Base-by-base conservation (phyloP, 2,888 invertebrate species). In the Apeira syringaria region DNA sequence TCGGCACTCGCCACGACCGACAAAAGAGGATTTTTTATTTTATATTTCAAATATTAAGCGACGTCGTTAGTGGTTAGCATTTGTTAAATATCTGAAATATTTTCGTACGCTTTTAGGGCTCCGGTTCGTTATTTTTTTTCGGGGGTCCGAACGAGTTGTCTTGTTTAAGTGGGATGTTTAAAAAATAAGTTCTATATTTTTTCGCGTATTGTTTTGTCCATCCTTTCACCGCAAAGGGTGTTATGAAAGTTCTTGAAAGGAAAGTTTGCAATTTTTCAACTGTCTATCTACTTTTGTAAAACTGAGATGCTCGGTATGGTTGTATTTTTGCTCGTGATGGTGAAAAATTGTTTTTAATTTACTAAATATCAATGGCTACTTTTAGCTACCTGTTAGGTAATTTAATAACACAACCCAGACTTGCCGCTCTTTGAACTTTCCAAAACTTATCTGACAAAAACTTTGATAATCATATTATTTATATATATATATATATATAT, bases 11-110 rank as follows among this genome's bases (percentile, higher is more conserved):
- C 72, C 59, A 54, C 65, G 55, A 64, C 75, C 77, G 74, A 83
- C 83, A 81, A 86, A 81, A 77, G 81, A 61, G 77, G 63, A 67
- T 73, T 78, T 80, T 81, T 77, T 80, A 77, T 85, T 81, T 83
- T 83, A 82, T 84, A 83, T 83, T 82, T 74, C 69, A 74, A 80
- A 86, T 85, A 85, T 85, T 81, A 84, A 80, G 74, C 73, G 83
- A 84, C 83, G 75, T 85, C 85, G 86, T 86, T 87, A 86, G 86
- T 80, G 86, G 85, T 86, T 77, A 75, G 61, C 82, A 79, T 86
- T 87, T 74, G 85, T 80, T 81, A 80, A 85, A 86, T 88, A 87
- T 87, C 80, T 74, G 73, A 78, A 84, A 87, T 87, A 81, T 81
- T 86, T 74, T 80, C 75, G 61, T 63, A 54, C 65, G 59, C 60